Conservation (phyloP, 2,888 invertebrate genomes). For the Cephus pygmeus region DNA sequence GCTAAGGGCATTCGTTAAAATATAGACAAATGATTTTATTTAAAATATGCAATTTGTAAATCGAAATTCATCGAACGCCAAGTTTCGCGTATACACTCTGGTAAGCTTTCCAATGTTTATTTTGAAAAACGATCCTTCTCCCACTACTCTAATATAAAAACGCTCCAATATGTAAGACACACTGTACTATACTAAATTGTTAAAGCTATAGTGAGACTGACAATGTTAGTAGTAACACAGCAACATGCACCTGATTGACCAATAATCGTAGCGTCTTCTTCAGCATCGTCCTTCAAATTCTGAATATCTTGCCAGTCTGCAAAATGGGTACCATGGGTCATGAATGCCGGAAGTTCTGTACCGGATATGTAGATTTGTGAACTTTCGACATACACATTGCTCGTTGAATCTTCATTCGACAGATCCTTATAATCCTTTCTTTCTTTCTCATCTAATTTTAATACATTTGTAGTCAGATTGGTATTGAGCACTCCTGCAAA, state of each 20-base stretch:
- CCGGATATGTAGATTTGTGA: too few relatives aligned
- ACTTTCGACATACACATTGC: too few relatives aligned
- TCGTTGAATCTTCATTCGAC: slow-evolving; percentile 11
- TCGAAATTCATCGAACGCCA: too few relatives aligned
- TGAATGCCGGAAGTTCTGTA: slow-evolving; percentile 23
- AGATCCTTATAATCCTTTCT: not conserved
- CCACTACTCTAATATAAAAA: too few relatives aligned
- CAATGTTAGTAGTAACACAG: slow-evolving; percentile 42
- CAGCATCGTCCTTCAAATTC: slow-evolving; percentile 22
- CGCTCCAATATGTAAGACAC: too few relatives aligned
- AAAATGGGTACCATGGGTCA: slow-evolving; percentile 22
- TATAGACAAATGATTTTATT: too few relatives aligned
- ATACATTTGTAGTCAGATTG: slow-evolving; percentile 29
- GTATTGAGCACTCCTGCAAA: slow-evolving; percentile 53
- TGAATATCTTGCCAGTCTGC: slow-evolving; percentile 23
- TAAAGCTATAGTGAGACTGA: slow-evolving; percentile 7
- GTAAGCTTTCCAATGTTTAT: too few relatives aligned
- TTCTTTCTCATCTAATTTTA: slow-evolving; percentile 7
- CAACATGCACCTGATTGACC: slow-evolving; percentile 55
- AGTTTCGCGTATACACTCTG: too few relatives aligned
- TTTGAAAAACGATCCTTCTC: too few relatives aligned
- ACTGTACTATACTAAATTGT: too few relatives aligned
- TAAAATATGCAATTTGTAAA: too few relatives aligned
- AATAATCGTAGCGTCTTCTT: slow-evolving; percentile 25
- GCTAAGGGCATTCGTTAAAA: too few relatives aligned